Base-by-base conservation (phyloP, 2,797 vertebrate genomes). In the Triplophysa yarkandensis region DNA sequence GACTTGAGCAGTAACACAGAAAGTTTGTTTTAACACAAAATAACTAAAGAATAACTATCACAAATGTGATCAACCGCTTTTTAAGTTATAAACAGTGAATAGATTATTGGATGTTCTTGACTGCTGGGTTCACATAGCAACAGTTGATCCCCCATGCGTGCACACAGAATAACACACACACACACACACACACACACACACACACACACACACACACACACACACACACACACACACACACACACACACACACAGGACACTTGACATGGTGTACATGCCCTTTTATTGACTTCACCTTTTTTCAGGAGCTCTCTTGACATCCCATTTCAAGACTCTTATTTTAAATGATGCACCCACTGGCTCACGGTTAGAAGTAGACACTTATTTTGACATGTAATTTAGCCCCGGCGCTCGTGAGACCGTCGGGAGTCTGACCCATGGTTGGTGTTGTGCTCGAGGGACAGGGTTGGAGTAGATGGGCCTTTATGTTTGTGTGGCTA, bases 401-500 rank as follows among this genome's bases (percentile, higher is more conserved):
- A 58, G 71, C 75, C 61, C 75, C 21, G 36, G 58, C 81, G 65
- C 84, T 87, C 83, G 62, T 74, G 72, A 81, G 78, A 73, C 48
- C 74, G 62, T 57, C 72, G 74, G 65, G 80, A 68, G 65, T 64
- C 77, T 83, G 85, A 84, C 82, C 83, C 55, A 25, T 69, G 32
- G 64, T 77, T 61, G 76, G 62, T 75, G 76, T 57, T 69, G 73
- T 46, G 63, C 32, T 60, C 68, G 32, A 57, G 82, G 78, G 76
- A 72, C 79, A 64, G 75, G 75, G 78, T 74, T 81, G 7, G 9
- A 58, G 17, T 34, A 32, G 28, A 58, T 17, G 28, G 55, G 70
- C 39, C 76, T 75, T 83, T 77, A 89, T 90, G 85, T 90, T 89
- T 90, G 86, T 82, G 58, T 76, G 86, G 84, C 87, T 84, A 88